Evolutionary conservation across 2,113 vertebrate species (phyloP), one percentile per base, ranked within the genome.

Genomic region (Rhinolophus sinicus): DNA sequence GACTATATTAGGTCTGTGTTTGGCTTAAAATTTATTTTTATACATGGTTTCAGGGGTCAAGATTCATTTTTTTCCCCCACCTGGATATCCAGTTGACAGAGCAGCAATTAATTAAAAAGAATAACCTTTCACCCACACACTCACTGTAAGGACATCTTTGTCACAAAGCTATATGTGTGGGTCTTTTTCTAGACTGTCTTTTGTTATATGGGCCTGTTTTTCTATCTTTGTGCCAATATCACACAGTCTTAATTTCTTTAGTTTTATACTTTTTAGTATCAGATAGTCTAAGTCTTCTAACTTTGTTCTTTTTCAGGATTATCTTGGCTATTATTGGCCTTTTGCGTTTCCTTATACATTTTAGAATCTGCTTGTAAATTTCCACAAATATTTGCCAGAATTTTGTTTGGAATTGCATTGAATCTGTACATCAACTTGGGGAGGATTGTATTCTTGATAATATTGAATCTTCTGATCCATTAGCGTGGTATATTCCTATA

Each of bases 361-460:
- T 88, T 95, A 90, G 28, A 93, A 75, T 95, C 38, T 60, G 38
- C 65, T 80, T 86, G 6, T 90, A 80, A 80, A 87, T 75, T 87
- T 93, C 21, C 72, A 92, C 33, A 93, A 67, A 73, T 73, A n/a
- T 78, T 47, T 92, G 44, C 33, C 73, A 50, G 47, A 93, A 92
- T 90, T 85, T 56, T 88, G 22, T 77, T 69, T 82, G 60, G 40
- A 69, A 50, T 87, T 70, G 1, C 19, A 33, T 62, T 93, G 56
- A 93, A 28, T 82, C 38, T 90, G 2, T 88, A 44, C 3, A 35
- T 93, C 28, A 82, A 4, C 58, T 88, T 88, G 19, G 56, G 19
- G 13, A 84, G 50, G 88, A 75, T 58, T 80, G 6, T 83, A 28
- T 88, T 91, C 67, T 83, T 88, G 50, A 94, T 18, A 83, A 15